phyloP scores from a whole-genome alignment of 2,113 vertebrate genomes.

The Furnarius figulus region DNA sequence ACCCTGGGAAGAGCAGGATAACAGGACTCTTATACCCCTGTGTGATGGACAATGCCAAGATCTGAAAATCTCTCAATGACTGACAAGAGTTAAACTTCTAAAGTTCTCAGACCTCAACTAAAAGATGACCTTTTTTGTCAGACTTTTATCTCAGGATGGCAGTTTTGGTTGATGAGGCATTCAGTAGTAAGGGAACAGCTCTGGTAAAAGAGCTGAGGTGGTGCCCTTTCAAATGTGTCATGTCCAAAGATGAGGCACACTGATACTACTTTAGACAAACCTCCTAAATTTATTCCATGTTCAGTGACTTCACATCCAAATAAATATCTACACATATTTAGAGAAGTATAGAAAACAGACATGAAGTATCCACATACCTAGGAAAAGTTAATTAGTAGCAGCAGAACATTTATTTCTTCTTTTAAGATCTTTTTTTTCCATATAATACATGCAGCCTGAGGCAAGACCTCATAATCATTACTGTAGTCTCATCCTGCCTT shows the following conservation, averaged over 20 bases:
- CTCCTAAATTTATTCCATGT: not conserved
- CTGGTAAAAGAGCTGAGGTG: not conserved
- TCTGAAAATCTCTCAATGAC: not conserved
- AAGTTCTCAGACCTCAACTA: not conserved
- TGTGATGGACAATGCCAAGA: not conserved
- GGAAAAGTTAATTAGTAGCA: not conserved
- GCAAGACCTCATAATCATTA: not conserved
- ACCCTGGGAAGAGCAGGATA: not conserved
- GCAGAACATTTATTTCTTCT: not conserved
- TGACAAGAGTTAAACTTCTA: conserved; percentile 12
- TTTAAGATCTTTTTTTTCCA: not conserved
- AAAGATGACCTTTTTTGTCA: not conserved
- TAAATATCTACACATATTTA: not conserved
- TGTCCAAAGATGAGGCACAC: not conserved
- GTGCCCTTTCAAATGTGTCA: not conserved
- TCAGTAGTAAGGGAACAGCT: not conserved
- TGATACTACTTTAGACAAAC: not conserved
- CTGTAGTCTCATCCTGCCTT: not conserved
- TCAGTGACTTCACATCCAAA: not conserved
- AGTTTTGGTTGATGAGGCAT: not conserved
- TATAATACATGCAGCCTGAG: not conserved
- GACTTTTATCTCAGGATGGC: not conserved
- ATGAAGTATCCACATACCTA: not conserved
- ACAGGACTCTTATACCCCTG: not conserved
- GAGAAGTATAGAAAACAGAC: not conserved